These are phyloP conservation scores for Dysidea cf. avara DNA, from an alignment of 37 sponge, comb jelly and placozoan genomes.

Conservation along the genomic window DNA sequence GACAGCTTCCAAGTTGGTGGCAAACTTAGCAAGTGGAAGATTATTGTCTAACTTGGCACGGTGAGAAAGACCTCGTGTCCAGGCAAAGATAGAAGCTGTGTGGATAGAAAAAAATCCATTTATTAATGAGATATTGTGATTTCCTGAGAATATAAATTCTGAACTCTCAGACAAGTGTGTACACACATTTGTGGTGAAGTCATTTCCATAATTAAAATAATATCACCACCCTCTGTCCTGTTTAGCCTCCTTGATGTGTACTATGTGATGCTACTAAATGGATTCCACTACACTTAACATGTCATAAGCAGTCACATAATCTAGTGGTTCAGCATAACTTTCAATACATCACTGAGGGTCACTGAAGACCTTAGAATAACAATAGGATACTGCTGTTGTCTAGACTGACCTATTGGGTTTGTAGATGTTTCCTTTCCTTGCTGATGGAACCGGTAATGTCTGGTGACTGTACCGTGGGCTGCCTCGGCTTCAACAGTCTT, in stretches of 20 bases:
- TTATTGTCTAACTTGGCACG: slow-evolving; percentile 90
- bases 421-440: slow-evolving; percentile 92
- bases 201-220: no score
- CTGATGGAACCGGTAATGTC: slow-evolving; percentile 91
- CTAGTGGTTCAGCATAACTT: neutral
- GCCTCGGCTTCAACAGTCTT: slow-evolving; percentile 96
- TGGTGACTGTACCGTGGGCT: slow-evolving; percentile 95
- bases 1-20: slow-evolving; percentile 75
- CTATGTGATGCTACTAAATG: slow-evolving; percentile 47
- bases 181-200: slow-evolving; percentile 66
- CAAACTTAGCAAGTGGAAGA: slow-evolving; percentile 48
- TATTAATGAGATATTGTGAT: neutral
- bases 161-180: slow-evolving; percentile 38
- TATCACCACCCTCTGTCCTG: no score
- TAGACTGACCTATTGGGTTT: slow-evolving; percentile 81
- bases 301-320: slow-evolving; percentile 6
- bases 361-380: neutral
- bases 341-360: slow-evolving; percentile 22
- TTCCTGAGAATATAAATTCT: neutral
- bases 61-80: slow-evolving; percentile 90
- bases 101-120: slow-evolving; percentile 9
- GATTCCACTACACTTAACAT: slow-evolving; percentile 53
- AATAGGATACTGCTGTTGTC: slow-evolving; percentile 77
- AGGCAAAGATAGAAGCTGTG: slow-evolving; percentile 97
- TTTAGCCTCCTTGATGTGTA: no score